phyloP scores from a whole-genome alignment of 2,113 vertebrate genomes.

The Labeo rohita region DNA sequence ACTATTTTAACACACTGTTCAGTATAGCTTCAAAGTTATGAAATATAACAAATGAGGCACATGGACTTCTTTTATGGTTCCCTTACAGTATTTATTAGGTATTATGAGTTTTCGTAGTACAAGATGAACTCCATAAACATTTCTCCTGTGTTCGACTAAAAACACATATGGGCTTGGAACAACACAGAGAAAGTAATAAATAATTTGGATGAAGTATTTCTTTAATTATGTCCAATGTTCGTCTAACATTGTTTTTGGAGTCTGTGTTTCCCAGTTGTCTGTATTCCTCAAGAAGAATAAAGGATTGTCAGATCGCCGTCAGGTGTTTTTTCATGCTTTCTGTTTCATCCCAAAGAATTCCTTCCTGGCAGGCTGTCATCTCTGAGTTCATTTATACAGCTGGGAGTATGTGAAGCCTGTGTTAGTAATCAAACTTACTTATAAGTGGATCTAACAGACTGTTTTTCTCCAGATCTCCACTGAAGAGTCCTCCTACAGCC shows the following conservation, averaged over 20 bases:
- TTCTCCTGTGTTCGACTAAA: background rate
- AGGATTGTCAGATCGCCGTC: background rate
- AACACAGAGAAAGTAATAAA: background rate
- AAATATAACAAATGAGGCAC: background rate
- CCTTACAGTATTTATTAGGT: background rate
- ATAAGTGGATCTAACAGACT: background rate
- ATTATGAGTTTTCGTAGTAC: background rate
- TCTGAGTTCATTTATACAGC: constrained; percentile 15
- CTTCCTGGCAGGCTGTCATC: background rate
- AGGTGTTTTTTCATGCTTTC: background rate
- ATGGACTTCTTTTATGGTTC: background rate
- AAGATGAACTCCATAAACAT: background rate
- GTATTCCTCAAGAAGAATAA: background rate
- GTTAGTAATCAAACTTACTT: background rate
- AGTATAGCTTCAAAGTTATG: background rate
- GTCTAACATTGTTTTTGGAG: background rate
- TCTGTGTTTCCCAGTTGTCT: background rate
- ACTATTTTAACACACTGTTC: too few species aligned
- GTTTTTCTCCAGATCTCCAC: constrained; percentile 78
- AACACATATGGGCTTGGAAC: background rate
- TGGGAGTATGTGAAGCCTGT: background rate
- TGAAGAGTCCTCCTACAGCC: constrained; percentile 82
- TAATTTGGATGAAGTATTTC: background rate
- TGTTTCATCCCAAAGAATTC: constrained; percentile 7
- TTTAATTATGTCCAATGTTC: background rate